A percentile compares a stretch with the other conserved stretches of the same genome.
phyloP scores from a whole-genome alignment of 2,888 invertebrate species.

The Cephalotes varians region DNA sequence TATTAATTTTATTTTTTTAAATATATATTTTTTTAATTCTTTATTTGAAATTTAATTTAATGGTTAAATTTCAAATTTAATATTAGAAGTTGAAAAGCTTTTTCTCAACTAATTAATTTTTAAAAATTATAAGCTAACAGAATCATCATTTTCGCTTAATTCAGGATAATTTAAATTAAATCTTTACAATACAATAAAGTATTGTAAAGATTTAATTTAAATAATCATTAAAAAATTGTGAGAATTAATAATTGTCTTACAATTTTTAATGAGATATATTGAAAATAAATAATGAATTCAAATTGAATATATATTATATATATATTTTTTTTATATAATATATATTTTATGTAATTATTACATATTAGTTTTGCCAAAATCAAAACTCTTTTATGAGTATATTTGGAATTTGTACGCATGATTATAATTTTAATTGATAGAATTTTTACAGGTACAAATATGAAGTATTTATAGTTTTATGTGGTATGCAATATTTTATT shows the following conservation, averaged over 20 bases:
- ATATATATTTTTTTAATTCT: not conserved
- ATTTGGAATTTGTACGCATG: not conserved
- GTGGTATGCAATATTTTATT: constrained; percentile 9
- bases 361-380: not conserved
- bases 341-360: too few relatives aligned
- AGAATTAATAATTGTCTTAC: not conserved
- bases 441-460: constrained; percentile 31
- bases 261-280: not conserved
- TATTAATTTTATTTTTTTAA: not conserved
- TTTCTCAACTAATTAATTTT: not conserved
- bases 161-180: too few relatives aligned
- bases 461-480: constrained; percentile 29
- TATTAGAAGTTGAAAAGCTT: not conserved
- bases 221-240: not conserved
- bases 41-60: not conserved
- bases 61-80: not conserved
- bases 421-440: constrained; percentile 18
- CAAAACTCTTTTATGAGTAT: not conserved
- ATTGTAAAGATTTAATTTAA: not conserved
- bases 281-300: not conserved
- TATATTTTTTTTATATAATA: too few relatives aligned
- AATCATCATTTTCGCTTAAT: not conserved
- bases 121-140: too few relatives aligned
- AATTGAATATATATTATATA: not conserved
- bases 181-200: too few relatives aligned